Conservation (phyloP, 2,113 vertebrate genomes). For the Chamaea fasciata region DNA sequence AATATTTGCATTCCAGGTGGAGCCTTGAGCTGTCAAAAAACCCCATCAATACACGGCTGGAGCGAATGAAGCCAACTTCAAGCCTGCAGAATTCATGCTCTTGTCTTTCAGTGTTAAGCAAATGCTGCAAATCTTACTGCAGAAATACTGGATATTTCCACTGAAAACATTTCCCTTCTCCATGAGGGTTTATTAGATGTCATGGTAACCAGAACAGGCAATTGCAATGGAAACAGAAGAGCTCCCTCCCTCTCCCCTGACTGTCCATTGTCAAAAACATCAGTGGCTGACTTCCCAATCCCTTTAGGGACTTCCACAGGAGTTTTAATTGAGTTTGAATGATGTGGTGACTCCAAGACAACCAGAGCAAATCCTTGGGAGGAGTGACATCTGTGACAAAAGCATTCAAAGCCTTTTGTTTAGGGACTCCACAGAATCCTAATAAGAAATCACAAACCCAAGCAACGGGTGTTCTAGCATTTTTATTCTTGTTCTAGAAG, state of each 20-base stretch:
- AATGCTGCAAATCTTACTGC: not conserved
- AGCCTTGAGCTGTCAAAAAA: not conserved
- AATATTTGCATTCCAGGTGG: conserved; percentile 2
- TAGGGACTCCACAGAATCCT: not conserved
- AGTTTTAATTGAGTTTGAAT: not conserved
- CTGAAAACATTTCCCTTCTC: not conserved
- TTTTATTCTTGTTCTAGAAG: not conserved
- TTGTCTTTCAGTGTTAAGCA: not conserved
- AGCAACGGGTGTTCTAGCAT: rapidly evolving
- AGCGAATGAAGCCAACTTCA: not conserved
- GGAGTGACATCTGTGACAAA: not conserved
- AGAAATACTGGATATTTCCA: not conserved
- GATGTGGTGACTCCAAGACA: not conserved
- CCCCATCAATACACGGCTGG: rapidly evolving
- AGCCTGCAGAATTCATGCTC: not conserved
- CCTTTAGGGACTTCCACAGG: not conserved
- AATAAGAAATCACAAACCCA: not conserved
- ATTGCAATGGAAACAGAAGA: not conserved
- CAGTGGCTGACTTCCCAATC: not conserved
- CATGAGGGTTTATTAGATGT: not conserved
- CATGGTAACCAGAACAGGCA: not conserved
- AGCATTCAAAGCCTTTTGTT: not conserved
- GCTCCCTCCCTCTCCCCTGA: not conserved
- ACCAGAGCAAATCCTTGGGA: not conserved
- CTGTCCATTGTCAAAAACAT: not conserved